Evolutionary conservation across 2,113 vertebrate species (phyloP).

Genomic region (Peromyscus leucopus): DNA sequence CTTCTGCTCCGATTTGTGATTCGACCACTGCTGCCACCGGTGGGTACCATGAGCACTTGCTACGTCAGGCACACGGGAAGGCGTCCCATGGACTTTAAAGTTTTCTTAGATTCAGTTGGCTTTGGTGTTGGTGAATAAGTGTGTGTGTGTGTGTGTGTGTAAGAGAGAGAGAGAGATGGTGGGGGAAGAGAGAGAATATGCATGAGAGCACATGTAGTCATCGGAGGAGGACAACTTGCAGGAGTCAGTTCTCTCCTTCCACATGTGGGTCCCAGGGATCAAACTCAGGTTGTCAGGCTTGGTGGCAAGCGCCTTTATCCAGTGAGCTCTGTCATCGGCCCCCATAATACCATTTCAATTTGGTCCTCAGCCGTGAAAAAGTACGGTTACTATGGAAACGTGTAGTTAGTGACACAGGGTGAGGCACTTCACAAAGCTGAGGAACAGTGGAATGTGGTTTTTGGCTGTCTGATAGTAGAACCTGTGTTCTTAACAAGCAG

Average conservation of each 20-base stretch:
- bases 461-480: not conserved
- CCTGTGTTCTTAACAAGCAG: not conserved
- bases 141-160: not conserved
- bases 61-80: not conserved
- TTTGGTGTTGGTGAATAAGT: too few species aligned
- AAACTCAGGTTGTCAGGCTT: not conserved
- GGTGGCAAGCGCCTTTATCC: not conserved
- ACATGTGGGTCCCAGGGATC: not conserved
- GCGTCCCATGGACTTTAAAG: not conserved
- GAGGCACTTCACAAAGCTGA: not conserved
- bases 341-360: not conserved
- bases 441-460: accelerated
- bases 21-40: not conserved
- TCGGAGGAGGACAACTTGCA: not conserved
- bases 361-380: not conserved
- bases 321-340: not conserved
- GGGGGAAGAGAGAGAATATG: not conserved
- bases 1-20: not conserved
- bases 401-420: not conserved
- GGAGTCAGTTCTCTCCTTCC: not conserved
- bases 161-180: not conserved
- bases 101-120: not conserved
- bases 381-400: not conserved
- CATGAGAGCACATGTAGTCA: too few species aligned
- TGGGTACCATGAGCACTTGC: accelerated